Base-by-base conservation (phyloP, 1,140 invertebrate genomes). In the Colletes latitarsis region DNA sequence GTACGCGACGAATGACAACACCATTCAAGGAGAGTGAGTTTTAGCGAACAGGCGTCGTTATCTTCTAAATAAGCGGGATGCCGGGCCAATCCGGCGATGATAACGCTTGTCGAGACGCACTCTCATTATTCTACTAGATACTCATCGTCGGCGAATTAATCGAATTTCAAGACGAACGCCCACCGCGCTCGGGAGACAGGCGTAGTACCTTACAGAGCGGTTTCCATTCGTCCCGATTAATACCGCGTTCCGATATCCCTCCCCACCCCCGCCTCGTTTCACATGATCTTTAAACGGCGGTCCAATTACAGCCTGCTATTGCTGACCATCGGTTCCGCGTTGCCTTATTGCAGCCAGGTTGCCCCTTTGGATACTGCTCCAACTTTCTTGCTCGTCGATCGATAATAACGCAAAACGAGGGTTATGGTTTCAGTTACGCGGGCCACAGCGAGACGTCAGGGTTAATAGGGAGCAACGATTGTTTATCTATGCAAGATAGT, bases 41-140 rank as follows among this genome's bases (percentile, higher is more conserved):
- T 85, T 86, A 85, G 84, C 74, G 82, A 87, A 86, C 84, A 86
- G 79, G 77, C 81, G 77, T 84, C 82, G 85, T 89, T 87, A 89
- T 89, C 87, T 84, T 73, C 80, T 86, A 84, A 86, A 88, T 88
- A 88, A 86, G 82, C 82, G 83, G 82, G 78, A 70, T 52, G 67
- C 55, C 77, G 57, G 72, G 77, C 52, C 69, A 85, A 88, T 88
- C 70, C 79, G 60, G 52, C 68, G 71, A n/a, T 76, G 86, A 88
- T 88, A 88, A 84, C 73, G 86, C 81, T 87, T 81, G 85, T 88
- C 86, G 85, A 85, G 86, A 88, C 82, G 83, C 86, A 81, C 57
- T 84, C 85, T 83, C 86, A 85, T 87, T 87, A 87, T 82, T 88
- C 74, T 87, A 82, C 52, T 52, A 81, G 88, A 88, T 88, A 88